phyloP scores from a whole-genome alignment of 2,113 vertebrate species.

The Malurus alboscapulatus region DNA sequence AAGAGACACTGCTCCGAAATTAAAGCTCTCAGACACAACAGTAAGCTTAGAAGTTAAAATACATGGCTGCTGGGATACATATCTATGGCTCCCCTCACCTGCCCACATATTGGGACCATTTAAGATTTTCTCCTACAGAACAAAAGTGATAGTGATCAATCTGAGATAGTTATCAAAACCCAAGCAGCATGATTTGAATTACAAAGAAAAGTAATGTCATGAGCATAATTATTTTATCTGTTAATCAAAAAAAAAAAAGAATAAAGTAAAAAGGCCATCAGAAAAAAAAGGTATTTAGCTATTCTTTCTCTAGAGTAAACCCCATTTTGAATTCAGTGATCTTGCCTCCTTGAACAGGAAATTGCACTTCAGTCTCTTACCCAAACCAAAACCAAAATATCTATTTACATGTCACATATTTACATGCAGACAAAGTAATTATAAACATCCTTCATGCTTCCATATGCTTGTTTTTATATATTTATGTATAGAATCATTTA shows the following conservation, averaged over 20 bases:
- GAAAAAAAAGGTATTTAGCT: background rate
- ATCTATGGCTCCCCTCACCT: conserved; percentile 9
- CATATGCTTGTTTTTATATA: background rate
- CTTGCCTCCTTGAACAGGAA: background rate
- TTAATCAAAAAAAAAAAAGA: background rate
- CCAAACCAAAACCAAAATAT: background rate
- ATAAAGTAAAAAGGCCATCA: background rate
- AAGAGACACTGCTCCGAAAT: background rate
- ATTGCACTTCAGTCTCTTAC: background rate
- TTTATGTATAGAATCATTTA: background rate
- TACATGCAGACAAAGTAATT: background rate
- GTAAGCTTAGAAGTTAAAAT: background rate
- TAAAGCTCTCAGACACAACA: background rate
- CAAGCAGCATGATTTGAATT: background rate
- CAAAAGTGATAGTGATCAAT: background rate
- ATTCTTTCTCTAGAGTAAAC: background rate
- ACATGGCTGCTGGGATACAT: background rate
- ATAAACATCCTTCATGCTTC: background rate
- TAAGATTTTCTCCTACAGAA: background rate
- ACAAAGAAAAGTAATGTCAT: background rate
- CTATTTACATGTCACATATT: background rate
- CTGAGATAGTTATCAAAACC: background rate
- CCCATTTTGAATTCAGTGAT: background rate
- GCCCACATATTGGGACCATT: background rate
- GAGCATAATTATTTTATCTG: background rate